phyloP scores from a whole-genome alignment of 2,113 vertebrate genomes.

The Phalacrocorax brasilianus region DNA sequence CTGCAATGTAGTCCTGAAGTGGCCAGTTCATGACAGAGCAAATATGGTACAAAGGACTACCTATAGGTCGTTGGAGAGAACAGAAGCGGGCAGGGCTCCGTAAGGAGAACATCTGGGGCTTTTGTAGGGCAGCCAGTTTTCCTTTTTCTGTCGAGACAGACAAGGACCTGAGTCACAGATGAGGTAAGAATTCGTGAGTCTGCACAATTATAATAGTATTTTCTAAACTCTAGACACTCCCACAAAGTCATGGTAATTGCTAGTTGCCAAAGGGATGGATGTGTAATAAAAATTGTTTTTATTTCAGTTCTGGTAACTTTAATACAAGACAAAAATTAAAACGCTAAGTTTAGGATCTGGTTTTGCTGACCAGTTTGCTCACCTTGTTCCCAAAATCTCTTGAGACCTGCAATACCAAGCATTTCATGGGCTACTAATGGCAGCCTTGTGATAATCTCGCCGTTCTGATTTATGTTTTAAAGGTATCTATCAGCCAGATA shows the following conservation, averaged over 20 bases:
- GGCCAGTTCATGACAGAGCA: neutral
- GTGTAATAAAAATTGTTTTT: neutral
- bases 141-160: neutral
- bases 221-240: neutral
- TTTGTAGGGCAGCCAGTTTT: neutral
- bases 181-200: neutral
- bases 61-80: neutral
- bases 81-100: neutral
- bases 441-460: constrained; percentile 31
- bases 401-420: neutral
- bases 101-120: neutral
- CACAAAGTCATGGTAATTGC: neutral
- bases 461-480: constrained; percentile 72
- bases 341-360: neutral
- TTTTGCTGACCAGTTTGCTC: neutral
- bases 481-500: constrained; percentile 61
- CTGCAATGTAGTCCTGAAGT: neutral
- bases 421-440: constrained; percentile 39
- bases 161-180: neutral
- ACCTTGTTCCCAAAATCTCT: neutral
- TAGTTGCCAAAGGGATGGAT: neutral
- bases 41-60: neutral
- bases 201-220: neutral
- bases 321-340: neutral
- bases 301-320: neutral